phyloP scores from a whole-genome alignment of 2,113 vertebrate species.

The Erinaceus europaeus region DNA sequence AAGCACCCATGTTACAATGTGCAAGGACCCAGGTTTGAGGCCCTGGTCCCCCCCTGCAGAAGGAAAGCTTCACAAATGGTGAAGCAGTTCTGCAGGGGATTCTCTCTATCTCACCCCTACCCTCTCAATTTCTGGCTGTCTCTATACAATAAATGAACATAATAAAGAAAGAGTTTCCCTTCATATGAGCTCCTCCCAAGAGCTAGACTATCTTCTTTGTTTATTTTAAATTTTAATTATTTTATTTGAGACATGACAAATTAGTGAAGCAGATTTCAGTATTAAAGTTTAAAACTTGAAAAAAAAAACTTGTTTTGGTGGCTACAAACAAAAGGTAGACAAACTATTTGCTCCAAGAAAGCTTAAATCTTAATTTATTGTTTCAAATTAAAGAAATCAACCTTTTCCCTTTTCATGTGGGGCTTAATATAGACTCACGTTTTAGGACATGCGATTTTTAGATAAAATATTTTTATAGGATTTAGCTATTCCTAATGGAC shows the following conservation, averaged over 20 bases:
- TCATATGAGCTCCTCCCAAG: too few relatives aligned
- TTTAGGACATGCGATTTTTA: background rate
- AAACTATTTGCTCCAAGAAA: background rate
- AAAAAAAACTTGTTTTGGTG: conserved; percentile 10
- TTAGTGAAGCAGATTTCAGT: conserved; percentile 17
- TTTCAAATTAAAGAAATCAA: conserved; percentile 8
- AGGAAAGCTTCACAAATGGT: too few relatives aligned
- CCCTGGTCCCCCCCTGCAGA: too few relatives aligned
- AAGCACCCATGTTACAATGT: too few relatives aligned
- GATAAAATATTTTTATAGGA: conserved; percentile 4
- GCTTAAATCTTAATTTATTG: background rate
- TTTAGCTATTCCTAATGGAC: conserved; percentile 23
- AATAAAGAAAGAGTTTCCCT: too few relatives aligned
- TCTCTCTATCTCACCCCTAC: too few relatives aligned
- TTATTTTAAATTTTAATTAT: conserved; percentile 32
- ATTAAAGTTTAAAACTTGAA: conserved; percentile 47
- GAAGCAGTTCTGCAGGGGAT: too few relatives aligned
- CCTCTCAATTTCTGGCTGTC: too few relatives aligned
- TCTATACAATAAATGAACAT: too few relatives aligned
- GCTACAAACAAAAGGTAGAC: conserved; percentile 3
- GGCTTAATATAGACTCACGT: conserved; percentile 6
- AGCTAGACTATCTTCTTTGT: too few relatives aligned
- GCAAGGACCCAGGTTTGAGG: too few relatives aligned
- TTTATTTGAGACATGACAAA: conserved; percentile 37
- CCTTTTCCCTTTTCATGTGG: background rate